Base-by-base conservation (phyloP, 1,140 invertebrate species). In the Drosophila willistoni region DNA sequence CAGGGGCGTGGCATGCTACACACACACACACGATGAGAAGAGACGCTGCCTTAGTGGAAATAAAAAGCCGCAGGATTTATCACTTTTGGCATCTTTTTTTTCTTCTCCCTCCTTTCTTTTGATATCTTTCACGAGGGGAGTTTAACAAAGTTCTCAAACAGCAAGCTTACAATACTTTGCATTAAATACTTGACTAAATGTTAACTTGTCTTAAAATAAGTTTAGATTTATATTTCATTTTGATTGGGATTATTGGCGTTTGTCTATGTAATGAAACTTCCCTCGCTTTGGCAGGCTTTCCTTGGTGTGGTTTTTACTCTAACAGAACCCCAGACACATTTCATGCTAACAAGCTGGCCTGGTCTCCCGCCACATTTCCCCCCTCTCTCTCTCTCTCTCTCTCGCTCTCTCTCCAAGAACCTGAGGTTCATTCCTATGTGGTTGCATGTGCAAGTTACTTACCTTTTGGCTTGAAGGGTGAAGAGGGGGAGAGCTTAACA, bases 51-150 rank as follows among this genome's bases (percentile, higher is more conserved):
- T 77, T 63, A 62, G 68, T 81, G 75, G 68, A 86, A 86, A 86
- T 87, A 86, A 86, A 86, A 86, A 89, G 84, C 84, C 80, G 80
- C 80, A 89, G 84, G 84, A 89, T 89, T 89, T 89, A 89, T 89
- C 84, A 89, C 83, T 83, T 22, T 71, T 89, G 74, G 80, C 84
- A 89, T 86, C 83, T 72, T 79, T 79, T 79, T 83, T 78, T 72
- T 71, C 60, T 41, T 41, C 10, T 29, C 17, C 7, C n/a, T 41
- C 39, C 22, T 55, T 25, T 67, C 39, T 42, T 33, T 13, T 39
- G 22, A 9, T 22, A 25, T 25, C 36, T 19, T 14, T 51, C 2
- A 34, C 55, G 14, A 60, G 42, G 14, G 55, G 6, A 14, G 25
- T 25, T 54, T 9, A 3, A 17, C 25, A 25, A 9, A 68, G 13